phyloP scores from a whole-genome alignment of 2,797 vertebrate species.

The Alcedo quadribrachys region DNA sequence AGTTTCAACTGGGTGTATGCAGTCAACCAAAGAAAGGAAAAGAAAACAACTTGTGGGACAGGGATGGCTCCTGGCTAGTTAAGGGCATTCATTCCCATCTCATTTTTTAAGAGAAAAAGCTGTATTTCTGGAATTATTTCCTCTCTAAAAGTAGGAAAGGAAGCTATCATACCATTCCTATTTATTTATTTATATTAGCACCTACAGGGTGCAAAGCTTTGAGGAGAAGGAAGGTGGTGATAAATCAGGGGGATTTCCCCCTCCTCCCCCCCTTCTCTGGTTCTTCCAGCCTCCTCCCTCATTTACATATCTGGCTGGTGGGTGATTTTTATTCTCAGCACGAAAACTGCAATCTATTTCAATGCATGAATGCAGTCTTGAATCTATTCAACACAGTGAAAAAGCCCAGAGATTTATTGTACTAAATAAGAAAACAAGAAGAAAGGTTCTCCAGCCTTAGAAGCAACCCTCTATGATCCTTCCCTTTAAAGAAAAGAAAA shows the following conservation, averaged over 20 bases:
- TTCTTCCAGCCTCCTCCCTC: slow-evolving; percentile 23
- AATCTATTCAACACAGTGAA: slow-evolving; percentile 58
- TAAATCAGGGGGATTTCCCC: not conserved
- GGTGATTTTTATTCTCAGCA: slow-evolving; percentile 71
- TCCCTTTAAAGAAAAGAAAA: not conserved
- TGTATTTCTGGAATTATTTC: not conserved
- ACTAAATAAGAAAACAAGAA: slow-evolving; percentile 40
- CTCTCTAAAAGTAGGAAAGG: slow-evolving; percentile 9
- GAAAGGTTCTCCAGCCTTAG: not conserved
- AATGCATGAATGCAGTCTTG: slow-evolving; percentile 68
- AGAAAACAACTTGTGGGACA: slow-evolving; percentile 60
- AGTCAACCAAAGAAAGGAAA: not conserved
- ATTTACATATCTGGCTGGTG: slow-evolving; percentile 60
- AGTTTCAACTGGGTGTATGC: slow-evolving; percentile 58
- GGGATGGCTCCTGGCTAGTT: slow-evolving; percentile 13
- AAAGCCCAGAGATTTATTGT: slow-evolving; percentile 45
- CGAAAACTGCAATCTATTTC: slow-evolving; percentile 73
- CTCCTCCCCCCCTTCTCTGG: not conserved
- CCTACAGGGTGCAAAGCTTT: not conserved
- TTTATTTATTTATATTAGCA: not conserved
- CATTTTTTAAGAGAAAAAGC: not conserved
- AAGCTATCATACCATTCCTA: not conserved
- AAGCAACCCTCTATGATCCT: not conserved
- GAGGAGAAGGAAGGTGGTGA: not conserved
- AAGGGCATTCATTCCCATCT: not conserved